Base-by-base conservation (phyloP, 2,888 invertebrate species). In the Caenorhabditis angaria region DNA sequence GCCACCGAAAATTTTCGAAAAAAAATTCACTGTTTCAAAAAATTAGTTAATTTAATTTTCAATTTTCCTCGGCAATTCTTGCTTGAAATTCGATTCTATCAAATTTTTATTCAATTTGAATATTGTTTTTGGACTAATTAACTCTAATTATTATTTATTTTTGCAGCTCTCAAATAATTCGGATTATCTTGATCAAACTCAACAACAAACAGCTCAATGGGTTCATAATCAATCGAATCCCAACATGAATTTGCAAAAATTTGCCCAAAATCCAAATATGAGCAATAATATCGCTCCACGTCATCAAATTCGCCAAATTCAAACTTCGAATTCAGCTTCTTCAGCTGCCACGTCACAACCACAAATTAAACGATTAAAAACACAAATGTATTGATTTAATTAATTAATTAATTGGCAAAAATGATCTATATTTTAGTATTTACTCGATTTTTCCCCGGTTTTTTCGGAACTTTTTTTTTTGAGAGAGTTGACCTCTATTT, bases 181-280 rank as follows among this genome's bases (percentile, higher is more conserved):
- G 18, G 24, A 24, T 22, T 50, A 50, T 12, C 22, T 41, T 5
- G 50, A 50, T 50, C 50, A 6, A 24, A 8, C 50, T 8, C 22
- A 50, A 35, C 6, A 6, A 50, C 50, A 50, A 24, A 24, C 50
- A 8, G 18, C 18, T 61, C 65, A 61, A 65, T 70, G 61, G 24
- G 20, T 50, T 32, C 51, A 22, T 59, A 68, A 54, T 62, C 68
- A 59, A 61, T 58, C 54, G 61, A 56, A 48, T 55, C n/a, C 54
- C 18, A 60, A 18, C 54, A 2, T 12, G 14, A 2, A 54, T 27
- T 24, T n/a, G n/a, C n/a, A n/a, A n/a, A n/a, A n/a, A n/a, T n/a
- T n/a, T n/a, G n/a, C n/a, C n/a, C n/a, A n/a, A 18, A 14, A 14
- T 25, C 22, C 22, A 18, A 51, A 3, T 10, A 24, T 12, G 4